Base-by-base conservation (phyloP, 2,113 vertebrate genomes). In the Tupaia tana region DNA sequence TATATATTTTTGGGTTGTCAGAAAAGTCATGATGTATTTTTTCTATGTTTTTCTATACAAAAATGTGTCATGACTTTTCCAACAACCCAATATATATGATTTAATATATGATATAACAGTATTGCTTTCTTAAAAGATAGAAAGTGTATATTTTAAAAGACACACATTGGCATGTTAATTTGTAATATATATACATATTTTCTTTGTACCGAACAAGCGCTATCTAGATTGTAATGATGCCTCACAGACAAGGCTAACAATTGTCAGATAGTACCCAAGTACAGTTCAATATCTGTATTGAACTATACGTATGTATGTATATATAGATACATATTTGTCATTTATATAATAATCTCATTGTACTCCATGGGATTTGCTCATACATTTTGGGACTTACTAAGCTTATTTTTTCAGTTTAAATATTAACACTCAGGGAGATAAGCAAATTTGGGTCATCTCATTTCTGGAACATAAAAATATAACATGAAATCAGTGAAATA, bases 81-180 rank as follows among this genome's bases (percentile, higher is more conserved):
- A 43, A 43, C 43, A 43, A 43, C 43, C 43, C 43, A 43, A 43
- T 43, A 43, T 43, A 43, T 43, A 43, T 43, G 43, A 43, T 43
- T 43, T 43, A 43, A 43, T 43, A 43, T 43, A 43, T 43, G 43
- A 43, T 43, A 43, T 29, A 93, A 90, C 29, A 82, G 10, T 43
- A 75, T 24, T n/a, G 7, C 86, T 94, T 91, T 91, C 52, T 78
- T 34, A 88, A 91, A 88, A 82, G 34, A 64, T 2, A 73, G 52
- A n/a, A 90, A 63, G 64, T 24, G 1, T 54, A 3, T 9, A 80
- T 78, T 82, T 73, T 95, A 6, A 89, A 85, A 82, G 69, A 77
- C 9, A 70, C 12, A 0, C 52, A 63, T 71, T 31, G 22, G 59
- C 10, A 20, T 31, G 16, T 74, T 70, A 80, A 20, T 74, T 93